Evolutionary conservation across 2,888 invertebrate species (phyloP), one percentile per base, ranked within the genome.

Genomic region (Amiota communis): DNA sequence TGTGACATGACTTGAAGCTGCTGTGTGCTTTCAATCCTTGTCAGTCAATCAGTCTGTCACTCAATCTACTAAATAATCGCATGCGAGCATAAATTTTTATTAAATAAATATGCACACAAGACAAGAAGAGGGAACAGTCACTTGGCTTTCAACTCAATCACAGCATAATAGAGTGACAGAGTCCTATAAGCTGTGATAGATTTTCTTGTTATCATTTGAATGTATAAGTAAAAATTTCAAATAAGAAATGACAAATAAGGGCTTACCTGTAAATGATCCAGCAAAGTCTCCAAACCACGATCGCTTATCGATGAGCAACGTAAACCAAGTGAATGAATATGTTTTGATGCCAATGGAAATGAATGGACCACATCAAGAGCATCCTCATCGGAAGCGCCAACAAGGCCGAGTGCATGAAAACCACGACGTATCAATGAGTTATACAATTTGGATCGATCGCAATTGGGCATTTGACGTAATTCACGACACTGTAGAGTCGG

Each of bases 281-380:
- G 90, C 64, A 97, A 92, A 36, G 95, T 93, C 90, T 98, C 97
- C 80, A 98, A 91, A 8, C 97, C 97, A 84, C 96, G 92, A 91
- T 98, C 98, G 49, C 96, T 96, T 87, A 98, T 93, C 84, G 97
- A 96, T 86, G 96, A 97, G 88, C 97, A 97, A 85, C 96, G 93
- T 81, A 98, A 91, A 85, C 95, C 94, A 78, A 98, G 92, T 74
- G 95, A 95, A 86, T 96, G 95, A 79, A 97, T 92, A 87, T 96
- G 95, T 85, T 95, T 94, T 77, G 95, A 93, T 70, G 95, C 95
- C 81, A 95, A 90, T 6, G 97, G 95, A 88, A 96, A 97, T 80
- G 95, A 94, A 87, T 94, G 94, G 77, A 96, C 95, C 86, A 97
- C 93, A 90, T 97, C 97, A 76, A 95, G 91, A 70, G 97, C 94